A percentile compares a stretch with the other conserved stretches of the same genome.
These are phyloP conservation scores for Hylia prasina DNA, from an alignment of 2,113 vertebrate species.

Conservation along the genomic window DNA sequence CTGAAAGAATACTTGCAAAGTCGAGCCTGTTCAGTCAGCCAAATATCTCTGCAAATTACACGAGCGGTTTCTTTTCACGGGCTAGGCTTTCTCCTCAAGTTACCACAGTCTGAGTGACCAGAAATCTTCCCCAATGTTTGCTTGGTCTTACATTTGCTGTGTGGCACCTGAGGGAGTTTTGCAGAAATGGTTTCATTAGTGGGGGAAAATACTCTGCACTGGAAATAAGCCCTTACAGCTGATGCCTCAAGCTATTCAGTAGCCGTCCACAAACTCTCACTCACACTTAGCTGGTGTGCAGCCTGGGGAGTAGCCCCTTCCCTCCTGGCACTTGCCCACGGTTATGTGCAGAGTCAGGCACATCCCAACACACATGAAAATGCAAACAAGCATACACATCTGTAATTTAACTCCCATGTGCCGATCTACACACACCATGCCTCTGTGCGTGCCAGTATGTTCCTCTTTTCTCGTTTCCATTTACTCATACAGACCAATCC, in stretches of 20 bases:
- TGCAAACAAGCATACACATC: background rate
- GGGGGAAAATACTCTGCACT: background rate
- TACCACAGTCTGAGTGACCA: background rate
- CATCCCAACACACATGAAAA: background rate
- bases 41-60: background rate
- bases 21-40: background rate
- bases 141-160: background rate
- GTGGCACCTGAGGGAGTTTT: background rate
- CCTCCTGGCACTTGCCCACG: background rate
- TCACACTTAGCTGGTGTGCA: background rate
- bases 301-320: background rate
- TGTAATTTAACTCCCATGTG: background rate
- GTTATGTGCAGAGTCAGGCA: background rate
- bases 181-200: background rate
- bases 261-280: background rate
- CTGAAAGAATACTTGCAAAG: background rate
- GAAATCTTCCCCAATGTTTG: background rate
- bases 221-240: background rate
- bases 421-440: background rate
- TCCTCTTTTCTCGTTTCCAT: rapidly evolving
- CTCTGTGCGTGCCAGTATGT: background rate
- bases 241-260: background rate
- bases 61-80: rapidly evolving
- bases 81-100: background rate
- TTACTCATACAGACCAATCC: background rate